Evolutionary conservation across 2,797 vertebrate species (phyloP).

Genomic region (Amblyraja radiata): DNA sequence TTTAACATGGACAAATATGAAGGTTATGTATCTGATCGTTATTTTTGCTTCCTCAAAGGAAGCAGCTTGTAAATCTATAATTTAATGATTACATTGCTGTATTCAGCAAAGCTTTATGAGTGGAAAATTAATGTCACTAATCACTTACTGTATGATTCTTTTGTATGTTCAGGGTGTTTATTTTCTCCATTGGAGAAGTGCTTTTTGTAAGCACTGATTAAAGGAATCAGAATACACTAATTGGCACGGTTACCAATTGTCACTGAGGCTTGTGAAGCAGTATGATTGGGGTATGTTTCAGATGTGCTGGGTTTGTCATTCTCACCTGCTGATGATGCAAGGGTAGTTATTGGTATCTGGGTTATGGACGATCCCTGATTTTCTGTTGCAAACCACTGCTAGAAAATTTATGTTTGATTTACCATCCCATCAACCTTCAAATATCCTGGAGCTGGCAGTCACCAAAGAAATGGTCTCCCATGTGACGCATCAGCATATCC

Average conservation of each 20-base stretch:
- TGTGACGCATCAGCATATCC: not conserved
- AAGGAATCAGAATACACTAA: not conserved
- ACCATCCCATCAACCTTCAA: too few relatives aligned
- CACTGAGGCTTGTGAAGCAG: not conserved
- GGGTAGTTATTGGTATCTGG: not conserved
- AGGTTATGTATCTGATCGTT: not conserved
- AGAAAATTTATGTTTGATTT: not conserved
- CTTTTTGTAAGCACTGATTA: not conserved
- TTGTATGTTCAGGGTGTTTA: not conserved
- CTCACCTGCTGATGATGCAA: not conserved
- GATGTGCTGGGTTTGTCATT: not conserved
- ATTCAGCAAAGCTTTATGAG: not conserved
- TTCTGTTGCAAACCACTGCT: not conserved
- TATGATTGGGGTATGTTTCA: too few relatives aligned
- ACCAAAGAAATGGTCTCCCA: not conserved
- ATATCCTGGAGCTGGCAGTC: not conserved
- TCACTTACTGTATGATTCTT: not conserved
- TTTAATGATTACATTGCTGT: not conserved
- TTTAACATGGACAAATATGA: not conserved
- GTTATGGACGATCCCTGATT: not conserved
- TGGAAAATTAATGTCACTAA: constrained; percentile 5
- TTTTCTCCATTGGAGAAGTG: not conserved
- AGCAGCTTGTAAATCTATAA: not conserved
- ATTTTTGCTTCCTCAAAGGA: not conserved
- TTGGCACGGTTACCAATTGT: not conserved